Evolutionary conservation across 2,888 invertebrate genomes (phyloP).

Genomic region (Napeogenes inachia): DNA sequence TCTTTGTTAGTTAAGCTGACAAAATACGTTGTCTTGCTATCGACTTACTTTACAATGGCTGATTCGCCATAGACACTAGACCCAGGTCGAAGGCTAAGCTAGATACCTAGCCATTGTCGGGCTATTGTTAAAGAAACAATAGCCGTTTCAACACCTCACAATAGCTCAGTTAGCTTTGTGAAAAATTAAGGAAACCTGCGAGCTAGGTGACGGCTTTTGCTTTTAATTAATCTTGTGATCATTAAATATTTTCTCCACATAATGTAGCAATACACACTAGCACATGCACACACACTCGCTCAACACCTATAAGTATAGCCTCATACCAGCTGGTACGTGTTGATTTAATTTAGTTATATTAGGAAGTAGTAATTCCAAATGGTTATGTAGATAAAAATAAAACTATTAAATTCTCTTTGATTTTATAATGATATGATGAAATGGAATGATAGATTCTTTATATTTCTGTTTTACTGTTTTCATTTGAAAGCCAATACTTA

Average conservation of each 20-base stretch:
- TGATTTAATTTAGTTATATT: too few species aligned
- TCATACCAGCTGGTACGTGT: too few species aligned
- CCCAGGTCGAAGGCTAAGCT: slow-evolving; percentile 51
- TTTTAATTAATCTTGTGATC: slow-evolving; percentile 3
- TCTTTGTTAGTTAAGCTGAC: slow-evolving; percentile 12
- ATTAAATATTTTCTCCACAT: slow-evolving; percentile 3
- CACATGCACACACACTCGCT: too few species aligned
- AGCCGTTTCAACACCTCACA: slow-evolving; percentile 58
- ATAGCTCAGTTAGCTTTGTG: slow-evolving; percentile 54
- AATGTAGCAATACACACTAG: neutral
- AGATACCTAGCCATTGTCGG: slow-evolving; percentile 58
- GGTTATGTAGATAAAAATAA: too few species aligned
- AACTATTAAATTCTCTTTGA: too few species aligned
- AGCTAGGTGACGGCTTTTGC: slow-evolving; percentile 35
- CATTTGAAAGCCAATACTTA: neutral
- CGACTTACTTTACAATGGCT: slow-evolving; percentile 29
- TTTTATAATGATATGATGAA: too few species aligned
- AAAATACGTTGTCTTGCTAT: slow-evolving; percentile 27
- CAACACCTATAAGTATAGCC: too few species aligned
- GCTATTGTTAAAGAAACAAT: slow-evolving; percentile 61
- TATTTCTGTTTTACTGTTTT: neutral
- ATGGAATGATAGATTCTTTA: too few species aligned
- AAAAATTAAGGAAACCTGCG: slow-evolving; percentile 60
- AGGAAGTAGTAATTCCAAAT: too few species aligned
- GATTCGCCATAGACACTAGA: slow-evolving; percentile 37